Evolutionary conservation across 2,888 invertebrate species (phyloP).

Genomic region (Ornithoptera priamus): DNA sequence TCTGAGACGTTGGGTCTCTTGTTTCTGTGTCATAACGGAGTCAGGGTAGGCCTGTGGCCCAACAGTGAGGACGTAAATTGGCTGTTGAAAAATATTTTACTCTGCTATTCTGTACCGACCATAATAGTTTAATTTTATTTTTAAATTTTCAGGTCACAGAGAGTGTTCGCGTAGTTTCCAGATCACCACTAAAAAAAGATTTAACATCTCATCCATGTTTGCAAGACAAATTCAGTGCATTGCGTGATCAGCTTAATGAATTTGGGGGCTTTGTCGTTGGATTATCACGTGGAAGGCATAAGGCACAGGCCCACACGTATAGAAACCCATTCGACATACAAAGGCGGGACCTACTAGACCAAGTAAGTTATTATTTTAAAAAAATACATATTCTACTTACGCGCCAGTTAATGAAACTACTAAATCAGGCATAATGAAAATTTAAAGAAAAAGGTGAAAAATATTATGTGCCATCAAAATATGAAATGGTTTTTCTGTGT

Average conservation of each 20-base stretch:
- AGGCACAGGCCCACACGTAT: constrained; percentile 83
- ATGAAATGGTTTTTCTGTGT: too few species aligned
- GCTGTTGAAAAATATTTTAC: too few species aligned
- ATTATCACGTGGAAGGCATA: constrained; percentile 77
- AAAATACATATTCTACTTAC: neutral
- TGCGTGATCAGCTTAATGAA: constrained; percentile 92
- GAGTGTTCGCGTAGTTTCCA: constrained; percentile 87
- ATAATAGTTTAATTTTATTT: neutral
- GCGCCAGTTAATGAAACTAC: neutral
- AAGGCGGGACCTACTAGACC: constrained; percentile 91
- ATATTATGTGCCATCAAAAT: too few species aligned
- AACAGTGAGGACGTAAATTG: too few species aligned
- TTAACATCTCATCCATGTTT: constrained; percentile 89
- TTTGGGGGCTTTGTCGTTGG: constrained; percentile 91
- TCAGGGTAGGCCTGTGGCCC: too few species aligned
- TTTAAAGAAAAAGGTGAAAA: too few species aligned
- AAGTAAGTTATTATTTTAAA: constrained; percentile 64
- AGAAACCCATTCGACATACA: constrained; percentile 98
- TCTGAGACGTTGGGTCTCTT: too few species aligned
- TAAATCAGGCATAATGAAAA: too few species aligned
- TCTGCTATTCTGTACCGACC: too few species aligned
- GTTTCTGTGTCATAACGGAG: too few species aligned
- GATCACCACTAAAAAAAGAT: constrained; percentile 87
- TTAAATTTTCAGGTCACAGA: constrained; percentile 79
- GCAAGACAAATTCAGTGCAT: constrained; percentile 89